phyloP scores from a whole-genome alignment of 35 echinoderm and acorn worm species.

The Heliocidaris erythrogramma region DNA sequence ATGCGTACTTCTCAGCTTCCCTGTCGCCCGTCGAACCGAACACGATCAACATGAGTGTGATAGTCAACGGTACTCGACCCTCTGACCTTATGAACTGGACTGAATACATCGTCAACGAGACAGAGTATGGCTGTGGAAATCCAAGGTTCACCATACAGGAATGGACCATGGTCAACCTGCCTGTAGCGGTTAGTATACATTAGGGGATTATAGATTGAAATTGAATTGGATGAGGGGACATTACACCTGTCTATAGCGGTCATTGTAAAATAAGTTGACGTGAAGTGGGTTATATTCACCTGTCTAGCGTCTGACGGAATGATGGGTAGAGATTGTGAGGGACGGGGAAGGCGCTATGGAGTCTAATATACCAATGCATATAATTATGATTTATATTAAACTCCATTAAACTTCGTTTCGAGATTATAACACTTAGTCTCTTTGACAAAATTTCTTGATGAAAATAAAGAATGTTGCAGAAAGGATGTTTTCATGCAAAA shows the following conservation, averaged over 20 bases:
- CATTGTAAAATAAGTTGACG: neutral
- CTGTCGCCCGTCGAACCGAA: neutral
- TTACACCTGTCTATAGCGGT: neutral
- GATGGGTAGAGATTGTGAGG: neutral
- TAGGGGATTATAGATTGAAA: too few species aligned
- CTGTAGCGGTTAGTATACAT: slow-evolving; percentile 24
- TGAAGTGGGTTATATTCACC: neutral
- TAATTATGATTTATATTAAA: neutral
- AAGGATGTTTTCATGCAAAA: too few species aligned
- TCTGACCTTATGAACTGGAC: neutral
- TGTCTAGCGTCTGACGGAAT: neutral
- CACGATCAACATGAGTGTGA: neutral
- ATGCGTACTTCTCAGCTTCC: neutral
- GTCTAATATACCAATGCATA: neutral
- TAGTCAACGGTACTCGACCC: neutral
- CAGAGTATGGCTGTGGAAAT: neutral
- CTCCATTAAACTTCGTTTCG: neutral
- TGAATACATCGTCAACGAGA: neutral
- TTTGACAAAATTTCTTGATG: too few species aligned
- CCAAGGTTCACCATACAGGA: neutral
- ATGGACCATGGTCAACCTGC: slow-evolving; percentile 39
- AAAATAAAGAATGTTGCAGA: too few species aligned
- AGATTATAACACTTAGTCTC: neutral
- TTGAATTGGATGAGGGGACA: too few species aligned
- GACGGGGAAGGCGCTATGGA: neutral